These are phyloP conservation scores for Azemiops feae DNA, from an alignment of 2,113 vertebrate genomes.

Conservation along the genomic window DNA sequence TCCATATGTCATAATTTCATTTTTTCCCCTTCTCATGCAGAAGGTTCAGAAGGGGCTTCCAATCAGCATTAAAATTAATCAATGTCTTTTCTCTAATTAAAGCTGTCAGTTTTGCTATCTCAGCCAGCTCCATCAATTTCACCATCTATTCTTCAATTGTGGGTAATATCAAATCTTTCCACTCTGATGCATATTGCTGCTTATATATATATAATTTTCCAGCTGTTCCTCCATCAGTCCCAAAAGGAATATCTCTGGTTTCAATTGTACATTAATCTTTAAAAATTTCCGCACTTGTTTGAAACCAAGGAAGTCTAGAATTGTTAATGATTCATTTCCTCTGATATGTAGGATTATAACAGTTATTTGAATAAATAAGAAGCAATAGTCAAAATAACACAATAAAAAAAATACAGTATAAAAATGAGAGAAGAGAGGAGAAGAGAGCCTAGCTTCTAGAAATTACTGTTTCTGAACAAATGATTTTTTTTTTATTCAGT, in stretches of 20 bases:
- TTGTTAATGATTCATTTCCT: conserved; percentile 60
- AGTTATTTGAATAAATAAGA: conserved; percentile 62
- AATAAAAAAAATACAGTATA: conserved; percentile 28
- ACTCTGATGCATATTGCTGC: background rate
- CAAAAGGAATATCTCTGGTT: background rate
- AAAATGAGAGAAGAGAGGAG: background rate
- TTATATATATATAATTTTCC: background rate
- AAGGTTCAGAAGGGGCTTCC: background rate
- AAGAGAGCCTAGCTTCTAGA: background rate
- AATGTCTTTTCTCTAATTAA: background rate
- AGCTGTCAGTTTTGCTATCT: background rate
- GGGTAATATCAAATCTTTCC: background rate
- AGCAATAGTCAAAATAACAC: conserved; percentile 30
- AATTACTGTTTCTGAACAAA: conserved; percentile 14
- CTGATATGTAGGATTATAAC: conserved; percentile 55
- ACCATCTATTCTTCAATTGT: background rate
- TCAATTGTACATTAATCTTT: background rate
- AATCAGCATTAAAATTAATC: background rate
- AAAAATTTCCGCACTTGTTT: background rate
- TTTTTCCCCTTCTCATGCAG: background rate
- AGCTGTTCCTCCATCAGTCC: background rate
- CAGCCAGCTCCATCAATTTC: background rate
- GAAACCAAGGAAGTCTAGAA: conserved; percentile 36
- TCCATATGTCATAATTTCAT: background rate
- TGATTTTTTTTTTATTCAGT: background rate